Conservation (phyloP, 92 coral and sea anemone species). For the Metridium senile region DNA sequence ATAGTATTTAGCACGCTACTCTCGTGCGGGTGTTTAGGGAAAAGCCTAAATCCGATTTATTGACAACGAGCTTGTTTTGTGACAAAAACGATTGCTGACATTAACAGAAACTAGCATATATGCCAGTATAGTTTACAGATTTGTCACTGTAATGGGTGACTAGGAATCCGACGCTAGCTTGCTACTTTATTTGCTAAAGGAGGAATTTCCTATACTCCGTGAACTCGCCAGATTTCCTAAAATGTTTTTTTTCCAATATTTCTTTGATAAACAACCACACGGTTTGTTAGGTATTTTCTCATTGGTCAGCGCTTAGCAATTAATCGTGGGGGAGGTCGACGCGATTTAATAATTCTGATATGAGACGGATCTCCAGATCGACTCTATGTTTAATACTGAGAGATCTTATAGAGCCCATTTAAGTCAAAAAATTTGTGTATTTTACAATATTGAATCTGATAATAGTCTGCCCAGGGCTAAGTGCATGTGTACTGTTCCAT, state of each 20-base stretch:
- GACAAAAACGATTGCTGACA: slow-evolving; percentile 81
- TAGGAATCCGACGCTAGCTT: slow-evolving; percentile 52
- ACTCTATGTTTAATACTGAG: slow-evolving; percentile 49
- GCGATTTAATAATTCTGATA: slow-evolving; percentile 56
- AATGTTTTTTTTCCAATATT: slow-evolving; percentile 33
- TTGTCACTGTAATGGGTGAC: slow-evolving; percentile 65
- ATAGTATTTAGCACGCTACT: not conserved
- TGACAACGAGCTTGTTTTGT: slow-evolving; percentile 74
- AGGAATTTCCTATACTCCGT: slow-evolving; percentile 38
- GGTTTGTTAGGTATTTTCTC: slow-evolving; percentile 17
- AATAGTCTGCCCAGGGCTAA: slow-evolving; percentile 86
- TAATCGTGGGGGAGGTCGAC: slow-evolving; percentile 61
- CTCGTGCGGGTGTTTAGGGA: slow-evolving; percentile 51
- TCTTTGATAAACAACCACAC: slow-evolving; percentile 33
- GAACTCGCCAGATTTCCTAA: slow-evolving; percentile 40
- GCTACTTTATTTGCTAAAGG: slow-evolving; percentile 55
- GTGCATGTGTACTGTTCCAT: slow-evolving; percentile 94
- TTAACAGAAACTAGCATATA: slow-evolving; percentile 93
- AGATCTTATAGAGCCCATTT: slow-evolving; percentile 75
- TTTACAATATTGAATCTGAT: slow-evolving; percentile 80
- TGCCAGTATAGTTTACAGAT: slow-evolving; percentile 95
- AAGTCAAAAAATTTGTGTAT: slow-evolving; percentile 76
- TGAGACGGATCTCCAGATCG: slow-evolving; percentile 46
- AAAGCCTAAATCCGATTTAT: slow-evolving; percentile 65
- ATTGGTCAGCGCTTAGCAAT: slow-evolving; percentile 48